Percentiles rank a stretch among this genome's conserved stretches.
Conservation (phyloP, 2,113 vertebrate genomes). For the Shinisaurus crocodilurus region DNA sequence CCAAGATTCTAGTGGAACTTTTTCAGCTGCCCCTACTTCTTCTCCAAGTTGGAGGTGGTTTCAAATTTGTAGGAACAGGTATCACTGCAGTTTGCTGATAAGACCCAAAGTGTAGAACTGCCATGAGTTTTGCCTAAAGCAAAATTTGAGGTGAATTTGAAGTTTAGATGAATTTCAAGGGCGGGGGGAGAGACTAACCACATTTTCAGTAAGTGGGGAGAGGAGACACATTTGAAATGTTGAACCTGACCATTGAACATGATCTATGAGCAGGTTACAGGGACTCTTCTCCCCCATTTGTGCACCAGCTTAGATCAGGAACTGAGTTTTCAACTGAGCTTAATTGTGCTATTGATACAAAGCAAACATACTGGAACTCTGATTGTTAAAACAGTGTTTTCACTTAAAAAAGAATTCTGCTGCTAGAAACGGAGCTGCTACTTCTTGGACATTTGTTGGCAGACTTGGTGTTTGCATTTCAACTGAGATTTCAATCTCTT, state of each 20-base stretch:
- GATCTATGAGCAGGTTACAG: neutral
- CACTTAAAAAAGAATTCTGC: neutral
- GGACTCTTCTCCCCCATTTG: neutral
- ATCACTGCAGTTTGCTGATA: neutral
- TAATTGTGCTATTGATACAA: neutral
- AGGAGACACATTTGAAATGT: neutral
- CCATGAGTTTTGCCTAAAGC: neutral
- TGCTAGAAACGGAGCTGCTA: neutral
- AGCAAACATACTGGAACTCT: neutral
- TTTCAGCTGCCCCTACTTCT: neutral
- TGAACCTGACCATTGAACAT: neutral
- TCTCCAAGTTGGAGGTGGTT: neutral
- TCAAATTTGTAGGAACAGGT: neutral
- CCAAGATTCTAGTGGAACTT: neutral
- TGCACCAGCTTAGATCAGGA: neutral
- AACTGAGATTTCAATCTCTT: neutral
- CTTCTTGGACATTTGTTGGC: neutral
- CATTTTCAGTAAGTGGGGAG: neutral
- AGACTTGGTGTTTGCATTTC: neutral
- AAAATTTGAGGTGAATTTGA: neutral
- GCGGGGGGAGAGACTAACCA: neutral
- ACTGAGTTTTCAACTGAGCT: neutral
- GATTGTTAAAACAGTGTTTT: neutral
- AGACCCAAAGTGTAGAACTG: neutral
- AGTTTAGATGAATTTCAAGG: neutral